A percentile compares a stretch with the other conserved stretches of the same genome.
These are phyloP conservation scores for Ferrisia virgata DNA, from an alignment of 2,888 invertebrate species.

Conservation along the genomic window DNA sequence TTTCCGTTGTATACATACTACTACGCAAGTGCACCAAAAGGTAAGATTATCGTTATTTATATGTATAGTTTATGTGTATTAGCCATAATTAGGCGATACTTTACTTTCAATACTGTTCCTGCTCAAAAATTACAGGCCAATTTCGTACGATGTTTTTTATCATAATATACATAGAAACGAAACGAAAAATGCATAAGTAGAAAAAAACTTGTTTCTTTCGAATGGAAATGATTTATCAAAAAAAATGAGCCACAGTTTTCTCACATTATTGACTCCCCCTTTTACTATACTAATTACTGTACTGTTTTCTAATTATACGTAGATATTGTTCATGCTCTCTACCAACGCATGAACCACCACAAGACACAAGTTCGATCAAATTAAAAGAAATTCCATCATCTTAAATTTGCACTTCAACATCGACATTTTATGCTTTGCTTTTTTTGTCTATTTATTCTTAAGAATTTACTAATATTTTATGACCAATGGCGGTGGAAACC, in stretches of 20 bases:
- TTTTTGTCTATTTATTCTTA: background rate
- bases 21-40: constrained; percentile 13
- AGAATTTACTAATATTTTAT: background rate
- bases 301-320: background rate
- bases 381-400: background rate
- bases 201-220: background rate
- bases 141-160: too few relatives aligned
- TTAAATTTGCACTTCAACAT: background rate
- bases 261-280: background rate
- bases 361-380: background rate
- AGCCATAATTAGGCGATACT: background rate
- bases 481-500: background rate
- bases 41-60: background rate
- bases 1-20: constrained; percentile 27
- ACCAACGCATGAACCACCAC: background rate
- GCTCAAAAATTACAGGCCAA: background rate
- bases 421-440: background rate
- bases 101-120: background rate
- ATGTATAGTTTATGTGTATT: too few relatives aligned
- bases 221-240: background rate
- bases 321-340: background rate
- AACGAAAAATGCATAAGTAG: background rate
- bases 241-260: background rate
- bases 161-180: too few relatives aligned
- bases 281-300: background rate